Conservation (phyloP, 2,113 vertebrate genomes). For the Pseudolaguvia tuberculata region DNA sequence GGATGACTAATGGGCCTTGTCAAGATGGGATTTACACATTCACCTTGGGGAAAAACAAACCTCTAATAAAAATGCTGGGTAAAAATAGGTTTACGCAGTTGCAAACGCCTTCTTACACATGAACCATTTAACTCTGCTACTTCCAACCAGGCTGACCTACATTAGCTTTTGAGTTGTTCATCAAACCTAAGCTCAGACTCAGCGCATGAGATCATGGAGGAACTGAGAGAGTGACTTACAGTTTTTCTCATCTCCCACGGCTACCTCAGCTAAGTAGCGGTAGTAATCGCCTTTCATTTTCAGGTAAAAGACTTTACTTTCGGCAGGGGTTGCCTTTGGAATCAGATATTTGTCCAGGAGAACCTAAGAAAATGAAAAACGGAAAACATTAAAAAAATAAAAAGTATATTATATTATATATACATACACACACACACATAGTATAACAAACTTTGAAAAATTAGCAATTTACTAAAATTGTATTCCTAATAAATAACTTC, state of each 20-base stretch:
- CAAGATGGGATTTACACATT: not conserved
- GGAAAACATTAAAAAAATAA: too few species aligned
- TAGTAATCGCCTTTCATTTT: slow-evolving; percentile 99
- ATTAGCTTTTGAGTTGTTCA: not conserved
- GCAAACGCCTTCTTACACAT: not conserved
- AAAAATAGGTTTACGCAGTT: not conserved
- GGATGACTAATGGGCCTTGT: slow-evolving; percentile 9
- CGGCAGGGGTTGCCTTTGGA: slow-evolving; percentile 55
- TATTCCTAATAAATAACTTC: too few species aligned
- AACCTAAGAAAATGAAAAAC: too few species aligned
- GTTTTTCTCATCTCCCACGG: slow-evolving; percentile 74
- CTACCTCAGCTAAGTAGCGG: slow-evolving; percentile 94
- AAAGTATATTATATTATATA: too few species aligned
- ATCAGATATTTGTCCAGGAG: slow-evolving; percentile 67
- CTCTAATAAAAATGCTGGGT: not conserved
- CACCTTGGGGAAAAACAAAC: not conserved
- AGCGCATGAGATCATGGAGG: not conserved
- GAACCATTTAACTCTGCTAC: slow-evolving; percentile 4
- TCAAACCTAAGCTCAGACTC: not conserved
- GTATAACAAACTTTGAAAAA: too few species aligned
- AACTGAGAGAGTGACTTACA: slow-evolving; percentile 62
- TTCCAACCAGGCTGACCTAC: not conserved
- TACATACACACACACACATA: too few species aligned
- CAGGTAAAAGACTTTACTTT: slow-evolving; percentile 97
- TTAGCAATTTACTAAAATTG: too few species aligned